Base-by-base conservation (phyloP, 2,888 invertebrate species). In the Agrotis clavis region DNA sequence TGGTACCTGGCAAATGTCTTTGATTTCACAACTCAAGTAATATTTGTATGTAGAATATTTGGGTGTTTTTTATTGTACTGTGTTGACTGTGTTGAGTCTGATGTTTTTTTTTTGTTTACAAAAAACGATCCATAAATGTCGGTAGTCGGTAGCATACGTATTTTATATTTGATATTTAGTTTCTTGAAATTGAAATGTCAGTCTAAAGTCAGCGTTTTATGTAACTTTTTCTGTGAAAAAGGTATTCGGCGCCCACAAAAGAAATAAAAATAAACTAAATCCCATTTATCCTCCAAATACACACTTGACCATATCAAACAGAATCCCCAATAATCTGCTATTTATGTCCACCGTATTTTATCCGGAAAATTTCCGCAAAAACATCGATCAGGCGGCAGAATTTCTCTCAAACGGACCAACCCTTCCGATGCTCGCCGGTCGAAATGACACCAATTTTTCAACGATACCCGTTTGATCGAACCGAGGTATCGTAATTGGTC, bases 401-500 rank as follows among this genome's bases (percentile, higher is more conserved):
- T 69, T 72, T 82, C 80, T 79, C 77, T 57, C 81, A 82, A 79
- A 82, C 82, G 71, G 64, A 65, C 69, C 77, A 81, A 82, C 79
- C 84, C 80, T 83, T 86, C 82, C 80, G 65, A 75, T 60, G 78
- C 63, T 80, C 70, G 54, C 60, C 61, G 71, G 50, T 61, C 77
- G 61, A 59, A 71, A 78, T 82, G 84, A 87, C 78, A 77, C 75
- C 75, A 65, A 86, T 88, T 89, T 90, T 88, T 90, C 82, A 83
- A 74, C 80, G 78, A 83, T 86, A 85, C 87, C 71, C 81, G 87
- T 88, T 88, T 86, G 89, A 89, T 86, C 81, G 87, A 86, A 79
- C 75, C 77, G 67, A 77, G 68, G 84, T 82, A 81, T 77, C 81
- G 84, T 90, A 90, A 90, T 89, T 90, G 90, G 87, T 85, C 87